A percentile compares a stretch with the other conserved stretches of the same genome.
phyloP scores from a whole-genome alignment of 2,113 vertebrate genomes.

The Procapra przewalskii region DNA sequence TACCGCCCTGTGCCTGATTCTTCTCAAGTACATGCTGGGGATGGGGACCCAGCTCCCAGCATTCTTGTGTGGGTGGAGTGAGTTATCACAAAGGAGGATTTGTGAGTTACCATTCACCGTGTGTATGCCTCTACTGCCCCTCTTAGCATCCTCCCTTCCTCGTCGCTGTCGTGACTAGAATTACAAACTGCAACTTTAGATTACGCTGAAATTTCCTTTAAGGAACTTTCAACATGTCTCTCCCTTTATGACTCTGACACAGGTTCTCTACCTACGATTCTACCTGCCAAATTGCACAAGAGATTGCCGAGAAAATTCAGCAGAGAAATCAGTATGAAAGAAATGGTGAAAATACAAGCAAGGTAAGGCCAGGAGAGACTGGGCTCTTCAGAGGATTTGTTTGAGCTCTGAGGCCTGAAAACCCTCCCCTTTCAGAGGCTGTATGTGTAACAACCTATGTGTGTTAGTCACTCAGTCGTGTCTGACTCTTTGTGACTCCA shows the following conservation, averaged over 20 bases:
- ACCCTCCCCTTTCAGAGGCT: background rate
- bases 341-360: slow-evolving; percentile 89
- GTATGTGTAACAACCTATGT: background rate
- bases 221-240: background rate
- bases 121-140: too few relatives aligned
- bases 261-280: slow-evolving; percentile 92
- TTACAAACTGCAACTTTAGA: background rate
- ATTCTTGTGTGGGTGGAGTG: background rate
- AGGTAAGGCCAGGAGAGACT: slow-evolving; percentile 78
- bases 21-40: background rate
- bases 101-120: background rate
- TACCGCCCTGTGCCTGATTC: background rate
- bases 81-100: background rate
- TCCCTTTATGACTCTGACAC: background rate
- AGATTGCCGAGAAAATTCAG: slow-evolving; percentile 93
- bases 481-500: background rate
- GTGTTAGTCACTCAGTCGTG: background rate
- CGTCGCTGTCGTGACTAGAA: background rate
- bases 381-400: accelerated
- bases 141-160: background rate
- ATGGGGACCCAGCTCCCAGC: background rate
- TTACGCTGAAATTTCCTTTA: background rate
- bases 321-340: slow-evolving; percentile 89
- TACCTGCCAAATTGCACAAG: slow-evolving; percentile 89
- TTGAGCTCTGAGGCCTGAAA: background rate